Evolutionary conservation across 64 coral and sea anemone genomes (phyloP), one percentile per base, ranked within the genome.

Genomic region (Porites australiensis): DNA sequence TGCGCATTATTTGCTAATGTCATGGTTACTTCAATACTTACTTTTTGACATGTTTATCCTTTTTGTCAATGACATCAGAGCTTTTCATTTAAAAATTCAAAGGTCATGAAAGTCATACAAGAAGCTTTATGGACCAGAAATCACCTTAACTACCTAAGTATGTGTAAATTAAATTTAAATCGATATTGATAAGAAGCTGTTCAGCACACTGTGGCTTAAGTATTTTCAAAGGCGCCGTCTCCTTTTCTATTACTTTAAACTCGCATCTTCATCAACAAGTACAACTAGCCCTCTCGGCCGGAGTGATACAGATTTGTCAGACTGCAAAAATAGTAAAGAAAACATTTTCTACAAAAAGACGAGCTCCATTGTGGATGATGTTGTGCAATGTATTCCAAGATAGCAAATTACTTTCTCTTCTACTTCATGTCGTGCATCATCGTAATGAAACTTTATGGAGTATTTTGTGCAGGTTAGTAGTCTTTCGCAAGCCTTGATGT

Each of bases 141-240:
- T 59, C 11, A 22, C 54, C 54, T 60, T 79, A 79, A 79, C 53
- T 49, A 49, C 79, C 43, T 20, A 83, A 64, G 79, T 44, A 65
- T 60, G 13, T 37, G 59, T 27, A 10, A 10, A 79, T 58, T 3
- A 43, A 61, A 61, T 80, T 60, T 13, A 58, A 62, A 21, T 61
- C 22, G 62, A 61, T 13, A 13, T 43, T 5, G 3, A 9, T 8
- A 13, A 61, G 12, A 19, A 70, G n/a, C 21, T 70, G 68, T 70
- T 23, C 27, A 10, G 7, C n/a, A 27, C 3, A n/a, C 37, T 70
- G 22, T 8, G 68, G 37, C 20, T 8, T 70, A 11, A 6, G 5
- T 6, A 70, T 23, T 70, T 11, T n/a, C 54, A 23, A 8, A 27
- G 2, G n/a, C 16, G 68, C 10, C 68, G 8, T n/a, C 2, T 4